Conservation (phyloP, 2,888 invertebrate species). For the Polylopha cassiicola region DNA sequence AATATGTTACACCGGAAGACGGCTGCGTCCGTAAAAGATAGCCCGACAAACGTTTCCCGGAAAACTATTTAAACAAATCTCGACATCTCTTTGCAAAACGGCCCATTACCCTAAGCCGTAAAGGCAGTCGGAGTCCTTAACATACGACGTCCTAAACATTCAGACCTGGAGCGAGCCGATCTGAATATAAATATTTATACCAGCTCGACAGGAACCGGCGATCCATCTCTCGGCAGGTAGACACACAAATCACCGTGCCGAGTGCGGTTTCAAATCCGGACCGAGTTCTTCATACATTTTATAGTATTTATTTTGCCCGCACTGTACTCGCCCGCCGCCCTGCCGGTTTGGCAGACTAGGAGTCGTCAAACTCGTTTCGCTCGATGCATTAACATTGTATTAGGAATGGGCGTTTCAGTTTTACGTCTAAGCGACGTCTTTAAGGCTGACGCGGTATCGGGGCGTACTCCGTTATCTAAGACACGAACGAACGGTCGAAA, state of each 20-base stretch:
- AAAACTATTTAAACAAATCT: conserved; percentile 6
- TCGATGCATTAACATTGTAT: conserved; percentile 9
- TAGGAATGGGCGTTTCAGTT: conserved; percentile 14
- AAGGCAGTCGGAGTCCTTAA: no score
- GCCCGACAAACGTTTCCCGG: conserved; percentile 17
- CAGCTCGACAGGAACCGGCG: conserved; percentile 2
- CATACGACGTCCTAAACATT: no score
- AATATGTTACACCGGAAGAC: no score
- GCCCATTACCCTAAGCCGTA: not conserved
- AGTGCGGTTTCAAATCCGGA: conserved; percentile 1
- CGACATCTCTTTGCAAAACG: not conserved
- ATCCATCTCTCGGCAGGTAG: conserved; percentile 14
- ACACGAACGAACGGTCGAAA: conserved; percentile 10
- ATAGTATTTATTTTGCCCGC: conserved; percentile 12
- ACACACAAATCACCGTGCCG: conserved; percentile 18
- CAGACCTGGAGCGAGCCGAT: not conserved
- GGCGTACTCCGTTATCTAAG: conserved; percentile 16
- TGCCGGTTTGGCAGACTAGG: not conserved
- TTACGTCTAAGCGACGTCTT: conserved; percentile 4
- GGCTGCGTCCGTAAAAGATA: no score
- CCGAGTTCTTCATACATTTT: conserved; percentile 7
- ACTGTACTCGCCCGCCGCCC: not conserved
- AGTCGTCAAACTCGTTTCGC: conserved; percentile 2
- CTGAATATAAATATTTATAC: conserved; percentile 13
- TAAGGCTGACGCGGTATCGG: conserved; percentile 6